Evolutionary conservation across 2,113 vertebrate species (phyloP).

Genomic region (Cavia aperea): DNA sequence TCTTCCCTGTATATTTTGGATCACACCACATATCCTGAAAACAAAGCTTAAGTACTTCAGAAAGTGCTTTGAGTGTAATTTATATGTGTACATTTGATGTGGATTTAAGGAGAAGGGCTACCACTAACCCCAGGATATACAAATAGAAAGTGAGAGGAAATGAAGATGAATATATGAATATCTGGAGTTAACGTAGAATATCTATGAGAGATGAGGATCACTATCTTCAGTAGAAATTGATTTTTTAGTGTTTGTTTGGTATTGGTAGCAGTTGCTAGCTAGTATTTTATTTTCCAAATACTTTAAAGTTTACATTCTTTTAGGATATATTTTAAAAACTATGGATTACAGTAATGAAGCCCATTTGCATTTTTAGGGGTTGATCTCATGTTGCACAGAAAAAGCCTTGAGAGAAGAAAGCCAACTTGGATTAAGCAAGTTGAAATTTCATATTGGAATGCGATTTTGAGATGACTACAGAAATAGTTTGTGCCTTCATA

Average conservation of each 20-base stretch:
- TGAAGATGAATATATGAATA: not conserved
- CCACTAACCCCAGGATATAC: not conserved
- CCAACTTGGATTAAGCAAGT: not conserved
- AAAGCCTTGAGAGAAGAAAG: not conserved
- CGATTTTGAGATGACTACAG: not conserved
- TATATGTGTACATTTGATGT: not conserved
- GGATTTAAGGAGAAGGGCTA: not conserved
- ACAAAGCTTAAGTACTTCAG: not conserved
- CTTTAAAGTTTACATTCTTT: slow-evolving; percentile 7
- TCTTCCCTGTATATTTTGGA: not conserved
- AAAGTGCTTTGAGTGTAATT: not conserved
- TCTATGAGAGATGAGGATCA: not conserved
- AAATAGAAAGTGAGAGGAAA: not conserved
- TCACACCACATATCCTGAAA: not conserved
- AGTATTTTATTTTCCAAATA: not conserved
- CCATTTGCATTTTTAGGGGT: not conserved
- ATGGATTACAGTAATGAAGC: not conserved
- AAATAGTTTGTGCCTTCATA: not conserved
- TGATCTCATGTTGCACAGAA: not conserved
- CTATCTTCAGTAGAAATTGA: not conserved
- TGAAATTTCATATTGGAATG: slow-evolving; percentile 10
- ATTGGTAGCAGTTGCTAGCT: not conserved
- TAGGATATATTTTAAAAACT: not conserved
- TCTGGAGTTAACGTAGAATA: not conserved
- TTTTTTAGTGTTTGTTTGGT: not conserved